Conservation (phyloP, 2,797 vertebrate species). For the Sebastes dallii region DNA sequence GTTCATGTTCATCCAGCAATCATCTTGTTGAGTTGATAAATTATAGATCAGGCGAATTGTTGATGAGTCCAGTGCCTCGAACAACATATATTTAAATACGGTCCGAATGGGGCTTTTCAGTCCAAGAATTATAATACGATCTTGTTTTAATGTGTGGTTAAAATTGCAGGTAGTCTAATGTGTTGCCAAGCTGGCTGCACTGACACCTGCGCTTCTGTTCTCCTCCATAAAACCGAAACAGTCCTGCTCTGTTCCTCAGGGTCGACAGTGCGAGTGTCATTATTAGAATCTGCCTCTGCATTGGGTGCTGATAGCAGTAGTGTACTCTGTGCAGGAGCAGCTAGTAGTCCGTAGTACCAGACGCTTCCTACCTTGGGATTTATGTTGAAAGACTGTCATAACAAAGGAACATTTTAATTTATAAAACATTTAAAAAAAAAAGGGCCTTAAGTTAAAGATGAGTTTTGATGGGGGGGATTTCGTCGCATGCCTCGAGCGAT, state of each 20-base stretch:
- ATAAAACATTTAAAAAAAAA: background rate
- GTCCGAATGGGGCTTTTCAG: background rate
- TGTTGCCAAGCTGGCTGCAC: background rate
- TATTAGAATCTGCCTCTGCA: constrained; percentile 10
- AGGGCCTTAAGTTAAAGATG: background rate
- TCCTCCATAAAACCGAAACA: constrained; percentile 2
- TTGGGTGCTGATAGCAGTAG: constrained; percentile 41
- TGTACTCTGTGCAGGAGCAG: constrained; percentile 26
- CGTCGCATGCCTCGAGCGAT: background rate
- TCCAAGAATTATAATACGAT: background rate
- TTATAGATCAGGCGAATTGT: constrained; percentile 56
- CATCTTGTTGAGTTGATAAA: constrained; percentile 54
- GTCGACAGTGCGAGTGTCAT: constrained; percentile 44
- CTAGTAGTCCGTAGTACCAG: constrained; percentile 18
- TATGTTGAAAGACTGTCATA: background rate
- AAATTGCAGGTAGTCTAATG: background rate
- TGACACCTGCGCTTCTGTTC: constrained; percentile 4
- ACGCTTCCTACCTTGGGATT: background rate
- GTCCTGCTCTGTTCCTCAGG: constrained; percentile 26
- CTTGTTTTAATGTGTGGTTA: background rate
- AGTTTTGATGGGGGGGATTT: background rate
- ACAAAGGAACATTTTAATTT: background rate
- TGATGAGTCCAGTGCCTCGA: constrained; percentile 31
- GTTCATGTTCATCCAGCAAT: constrained; percentile 51
- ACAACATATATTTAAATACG: constrained; percentile 12